These are phyloP conservation scores for Seriola aureovittata DNA, from an alignment of 2,113 vertebrate species.

Conservation along the genomic window DNA sequence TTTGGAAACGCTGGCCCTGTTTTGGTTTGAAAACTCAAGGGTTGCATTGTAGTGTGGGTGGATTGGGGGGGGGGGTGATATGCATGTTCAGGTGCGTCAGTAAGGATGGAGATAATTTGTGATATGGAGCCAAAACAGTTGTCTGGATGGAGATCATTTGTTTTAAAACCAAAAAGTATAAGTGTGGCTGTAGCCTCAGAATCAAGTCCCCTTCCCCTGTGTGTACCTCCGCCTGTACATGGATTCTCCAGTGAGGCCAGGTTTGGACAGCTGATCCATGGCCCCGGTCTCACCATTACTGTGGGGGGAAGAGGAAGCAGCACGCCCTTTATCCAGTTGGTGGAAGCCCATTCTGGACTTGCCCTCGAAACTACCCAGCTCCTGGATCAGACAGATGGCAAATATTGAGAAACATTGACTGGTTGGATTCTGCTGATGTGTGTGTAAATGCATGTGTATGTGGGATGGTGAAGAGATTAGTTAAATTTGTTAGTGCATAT, in stretches of 20 bases:
- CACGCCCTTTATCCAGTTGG: constrained; percentile 78
- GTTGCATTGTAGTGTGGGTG: too few species aligned
- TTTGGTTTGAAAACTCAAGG: too few species aligned
- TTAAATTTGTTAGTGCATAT: fast-evolving
- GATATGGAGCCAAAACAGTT: too few species aligned
- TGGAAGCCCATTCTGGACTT: constrained; percentile 81
- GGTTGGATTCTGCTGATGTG: fast-evolving
- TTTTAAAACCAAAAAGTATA: too few species aligned
- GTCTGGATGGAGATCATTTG: too few species aligned
- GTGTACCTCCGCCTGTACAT: constrained; percentile 82
- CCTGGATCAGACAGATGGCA: constrained; percentile 77
- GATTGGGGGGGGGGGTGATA: too few species aligned
- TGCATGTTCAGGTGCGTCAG: too few species aligned
- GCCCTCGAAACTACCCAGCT: constrained; percentile 86
- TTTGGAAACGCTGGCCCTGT: too few species aligned
- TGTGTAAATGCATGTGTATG: neutral
- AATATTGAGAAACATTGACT: neutral
- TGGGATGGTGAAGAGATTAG: neutral
- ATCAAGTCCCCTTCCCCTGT: neutral
- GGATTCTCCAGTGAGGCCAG: constrained; percentile 79
- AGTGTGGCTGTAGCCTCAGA: too few species aligned
- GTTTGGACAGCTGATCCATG: constrained; percentile 51
- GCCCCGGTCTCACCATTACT: constrained; percentile 62
- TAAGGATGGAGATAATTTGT: too few species aligned
- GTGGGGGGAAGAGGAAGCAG: constrained; percentile 79